Evolutionary conservation across 2,888 invertebrate species (phyloP).

Genomic region (Melinaea menophilus): DNA sequence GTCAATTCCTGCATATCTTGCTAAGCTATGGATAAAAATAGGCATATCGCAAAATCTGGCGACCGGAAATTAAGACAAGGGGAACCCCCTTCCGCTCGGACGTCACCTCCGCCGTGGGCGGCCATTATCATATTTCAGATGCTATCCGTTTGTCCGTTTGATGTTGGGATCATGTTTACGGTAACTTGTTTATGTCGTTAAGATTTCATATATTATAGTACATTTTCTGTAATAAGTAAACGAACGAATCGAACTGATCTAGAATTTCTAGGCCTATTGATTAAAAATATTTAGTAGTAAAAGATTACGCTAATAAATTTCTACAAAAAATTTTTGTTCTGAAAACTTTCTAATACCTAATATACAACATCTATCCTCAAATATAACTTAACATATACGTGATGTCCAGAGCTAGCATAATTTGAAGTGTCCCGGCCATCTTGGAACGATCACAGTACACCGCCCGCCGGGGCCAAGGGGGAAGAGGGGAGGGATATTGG

Average conservation of each 20-base stretch:
- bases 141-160: constrained; percentile 31
- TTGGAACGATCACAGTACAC: constrained; percentile 61
- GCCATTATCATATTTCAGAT: constrained; percentile 56
- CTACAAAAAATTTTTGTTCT: too few species aligned
- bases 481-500: constrained; percentile 62
- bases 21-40: constrained; percentile 39
- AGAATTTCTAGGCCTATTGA: too few species aligned
- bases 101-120: constrained; percentile 65
- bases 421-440: constrained; percentile 42
- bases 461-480: constrained; percentile 32
- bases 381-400: constrained; percentile 6
- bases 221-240: not conserved
- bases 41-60: constrained; percentile 55
- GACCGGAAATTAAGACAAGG: constrained; percentile 74
- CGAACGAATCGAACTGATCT: not conserved
- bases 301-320: too few species aligned
- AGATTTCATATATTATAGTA: constrained; percentile 2
- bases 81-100: constrained; percentile 56
- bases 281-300: too few species aligned
- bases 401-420: constrained; percentile 25
- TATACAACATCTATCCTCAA: not conserved
- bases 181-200: constrained; percentile 13
- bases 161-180: constrained; percentile 11
- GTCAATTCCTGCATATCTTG: constrained; percentile 24
- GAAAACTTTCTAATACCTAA: not conserved